A percentile compares a stretch with the other conserved stretches of the same genome.
Evolutionary conservation across 2,888 invertebrate species (phyloP).

Genomic region (Erebia palarica): DNA sequence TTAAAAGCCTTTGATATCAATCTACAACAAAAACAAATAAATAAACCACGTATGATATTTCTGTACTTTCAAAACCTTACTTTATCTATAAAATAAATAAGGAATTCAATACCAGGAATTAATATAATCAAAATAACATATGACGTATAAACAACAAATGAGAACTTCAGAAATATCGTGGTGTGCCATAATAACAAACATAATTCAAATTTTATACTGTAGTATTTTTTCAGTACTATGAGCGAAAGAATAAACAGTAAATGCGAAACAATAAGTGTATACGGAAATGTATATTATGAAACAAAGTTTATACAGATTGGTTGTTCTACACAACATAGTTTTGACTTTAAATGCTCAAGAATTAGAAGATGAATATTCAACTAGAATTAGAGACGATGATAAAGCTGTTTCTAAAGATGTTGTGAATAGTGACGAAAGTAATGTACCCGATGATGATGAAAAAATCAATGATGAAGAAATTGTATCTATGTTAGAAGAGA

Average conservation of each 20-base stretch:
- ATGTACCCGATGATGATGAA: slow-evolving; percentile 14
- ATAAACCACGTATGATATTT: too few relatives aligned
- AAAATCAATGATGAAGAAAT: slow-evolving; percentile 49
- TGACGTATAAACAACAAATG: neutral
- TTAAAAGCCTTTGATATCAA: neutral
- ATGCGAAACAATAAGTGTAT: slow-evolving; percentile 5
- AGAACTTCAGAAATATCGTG: neutral
- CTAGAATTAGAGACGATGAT: slow-evolving; percentile 3
- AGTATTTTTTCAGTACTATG: slow-evolving; percentile 8
- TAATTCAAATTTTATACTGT: neutral
- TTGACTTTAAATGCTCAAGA: slow-evolving; percentile 13
- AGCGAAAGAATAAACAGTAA: slow-evolving; percentile 3
- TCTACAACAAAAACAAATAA: neutral
- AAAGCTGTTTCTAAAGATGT: neutral
- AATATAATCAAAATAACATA: too few relatives aligned
- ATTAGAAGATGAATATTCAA: slow-evolving; percentile 1
- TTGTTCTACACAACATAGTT: slow-evolving; percentile 21
- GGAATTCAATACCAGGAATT: too few relatives aligned
- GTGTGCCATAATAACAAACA: neutral
- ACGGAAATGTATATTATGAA: slow-evolving; percentile 8
- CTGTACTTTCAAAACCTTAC: too few relatives aligned
- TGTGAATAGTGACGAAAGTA: slow-evolving; percentile 20
- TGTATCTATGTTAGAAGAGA: slow-evolving; percentile 63
- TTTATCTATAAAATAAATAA: too few relatives aligned
- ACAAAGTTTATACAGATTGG: neutral